Evolutionary conservation across 2,797 vertebrate species (phyloP).

Genomic region (Hephaestus fuliginosus): DNA sequence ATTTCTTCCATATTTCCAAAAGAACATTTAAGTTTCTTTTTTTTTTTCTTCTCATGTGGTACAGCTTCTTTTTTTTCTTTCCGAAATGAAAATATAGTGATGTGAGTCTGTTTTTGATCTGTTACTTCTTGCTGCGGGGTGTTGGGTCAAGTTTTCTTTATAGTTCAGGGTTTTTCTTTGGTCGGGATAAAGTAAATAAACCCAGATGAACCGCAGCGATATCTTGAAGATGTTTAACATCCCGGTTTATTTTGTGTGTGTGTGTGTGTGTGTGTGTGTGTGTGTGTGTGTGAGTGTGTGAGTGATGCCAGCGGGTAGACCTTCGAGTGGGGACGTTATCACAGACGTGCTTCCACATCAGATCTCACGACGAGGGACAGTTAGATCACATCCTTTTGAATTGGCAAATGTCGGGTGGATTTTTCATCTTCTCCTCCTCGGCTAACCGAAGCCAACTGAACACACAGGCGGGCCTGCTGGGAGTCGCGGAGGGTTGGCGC

Average conservation of each 20-base stretch:
- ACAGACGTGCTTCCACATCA: conserved; percentile 2
- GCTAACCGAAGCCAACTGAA: conserved; percentile 65
- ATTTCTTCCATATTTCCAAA: neutral
- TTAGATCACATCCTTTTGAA: conserved; percentile 29
- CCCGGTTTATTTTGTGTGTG: neutral
- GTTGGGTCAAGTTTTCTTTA: conserved; percentile 19
- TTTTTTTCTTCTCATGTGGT: neutral
- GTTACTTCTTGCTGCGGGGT: conserved; percentile 7
- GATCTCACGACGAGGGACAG: conserved; percentile 37
- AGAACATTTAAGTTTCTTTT: neutral
- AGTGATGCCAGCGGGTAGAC: neutral
- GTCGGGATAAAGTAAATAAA: neutral
- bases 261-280: no score
- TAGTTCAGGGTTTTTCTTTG: conserved; percentile 6
- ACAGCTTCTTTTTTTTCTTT: neutral
- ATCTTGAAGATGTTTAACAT: neutral
- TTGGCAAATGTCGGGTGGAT: conserved; percentile 33
- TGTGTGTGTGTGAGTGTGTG: no score
- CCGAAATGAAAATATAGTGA: neutral
- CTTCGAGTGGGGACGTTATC: neutral
- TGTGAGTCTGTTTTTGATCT: conserved; percentile 23
- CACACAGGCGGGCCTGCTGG: conserved; percentile 34
- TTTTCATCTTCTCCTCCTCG: conserved; percentile 41
- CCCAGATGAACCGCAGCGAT: conserved; percentile 27
- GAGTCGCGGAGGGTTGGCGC: conserved; percentile 35